Evolutionary conservation across 2,797 vertebrate species (phyloP).

Genomic region (Thamnophis elegans): DNA sequence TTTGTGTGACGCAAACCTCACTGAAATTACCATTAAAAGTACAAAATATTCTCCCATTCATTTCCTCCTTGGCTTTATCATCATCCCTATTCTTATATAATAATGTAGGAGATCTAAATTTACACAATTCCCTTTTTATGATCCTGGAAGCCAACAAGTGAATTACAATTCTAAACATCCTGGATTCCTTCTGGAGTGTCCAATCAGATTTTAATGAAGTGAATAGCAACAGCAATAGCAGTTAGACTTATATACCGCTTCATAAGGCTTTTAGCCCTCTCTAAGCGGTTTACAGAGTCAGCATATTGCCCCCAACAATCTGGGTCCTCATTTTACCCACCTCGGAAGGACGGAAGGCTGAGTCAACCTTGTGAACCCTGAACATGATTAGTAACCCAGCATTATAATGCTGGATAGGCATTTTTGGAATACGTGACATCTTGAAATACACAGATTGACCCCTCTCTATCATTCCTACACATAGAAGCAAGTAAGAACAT

Average conservation of each 20-base stretch:
- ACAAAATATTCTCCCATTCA: neutral
- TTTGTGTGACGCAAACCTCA: neutral
- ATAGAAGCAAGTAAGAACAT: neutral
- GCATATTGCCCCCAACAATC: too few species aligned
- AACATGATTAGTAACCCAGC: neutral
- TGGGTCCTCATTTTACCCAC: too few species aligned
- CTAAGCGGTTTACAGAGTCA: too few species aligned
- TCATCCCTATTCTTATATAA: neutral
- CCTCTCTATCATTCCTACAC: too few species aligned
- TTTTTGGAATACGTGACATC: neutral
- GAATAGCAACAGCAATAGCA: too few species aligned
- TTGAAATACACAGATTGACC: neutral
- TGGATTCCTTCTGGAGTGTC: neutral
- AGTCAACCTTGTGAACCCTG: too few species aligned
- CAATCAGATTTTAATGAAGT: neutral
- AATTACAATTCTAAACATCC: neutral
- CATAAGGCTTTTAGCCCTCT: too few species aligned
- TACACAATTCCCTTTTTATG: neutral
- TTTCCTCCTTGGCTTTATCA: neutral
- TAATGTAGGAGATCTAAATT: neutral
- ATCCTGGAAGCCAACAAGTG: neutral
- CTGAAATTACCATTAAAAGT: neutral
- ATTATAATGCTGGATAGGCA: neutral
- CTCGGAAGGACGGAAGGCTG: too few species aligned
- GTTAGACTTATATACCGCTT: too few species aligned